A percentile compares a stretch with the other conserved stretches of the same genome.
phyloP scores from a whole-genome alignment of 1,140 invertebrate genomes.

The Bombus difficillimus region DNA sequence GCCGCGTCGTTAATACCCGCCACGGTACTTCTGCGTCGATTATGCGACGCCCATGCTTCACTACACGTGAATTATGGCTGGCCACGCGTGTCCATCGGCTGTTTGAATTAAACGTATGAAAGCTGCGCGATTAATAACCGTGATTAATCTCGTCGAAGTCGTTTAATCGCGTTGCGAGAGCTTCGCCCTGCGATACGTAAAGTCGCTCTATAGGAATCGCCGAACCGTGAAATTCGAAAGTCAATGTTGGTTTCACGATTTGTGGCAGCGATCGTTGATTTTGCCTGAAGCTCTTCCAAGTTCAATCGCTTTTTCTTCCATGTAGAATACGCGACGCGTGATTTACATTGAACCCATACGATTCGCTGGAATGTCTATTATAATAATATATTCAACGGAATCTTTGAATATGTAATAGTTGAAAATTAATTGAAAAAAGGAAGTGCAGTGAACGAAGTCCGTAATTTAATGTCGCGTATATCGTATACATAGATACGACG shows the following conservation, averaged over 20 bases:
- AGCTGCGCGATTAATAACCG: constrained; percentile 22
- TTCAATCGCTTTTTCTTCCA: not conserved
- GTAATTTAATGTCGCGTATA: not conserved
- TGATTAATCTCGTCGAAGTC: constrained; percentile 15
- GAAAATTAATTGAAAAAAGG: no score
- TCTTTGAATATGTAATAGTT: no score
- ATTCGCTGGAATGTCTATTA: no score
- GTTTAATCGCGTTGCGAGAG: not conserved
- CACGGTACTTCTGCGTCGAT: constrained; percentile 28
- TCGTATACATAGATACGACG: no score
- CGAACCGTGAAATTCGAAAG: not conserved
- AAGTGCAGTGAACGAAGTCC: not conserved
- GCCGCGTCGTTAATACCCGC: constrained; percentile 12
- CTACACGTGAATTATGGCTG: constrained; percentile 1
- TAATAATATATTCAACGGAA: no score
- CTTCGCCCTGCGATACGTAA: no score
- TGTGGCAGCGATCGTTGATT: not conserved
- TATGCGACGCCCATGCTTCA: not conserved
- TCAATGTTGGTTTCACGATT: not conserved
- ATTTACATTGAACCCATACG: no score
- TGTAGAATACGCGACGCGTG: not conserved
- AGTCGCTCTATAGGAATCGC: not conserved
- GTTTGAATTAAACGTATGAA: constrained; percentile 29
- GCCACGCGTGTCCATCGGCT: constrained; percentile 27
- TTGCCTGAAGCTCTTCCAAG: not conserved